A percentile compares a stretch with the other conserved stretches of the same genome.
Evolutionary conservation across 2,113 vertebrate species (phyloP).

Genomic region (Alosa alosa): DNA sequence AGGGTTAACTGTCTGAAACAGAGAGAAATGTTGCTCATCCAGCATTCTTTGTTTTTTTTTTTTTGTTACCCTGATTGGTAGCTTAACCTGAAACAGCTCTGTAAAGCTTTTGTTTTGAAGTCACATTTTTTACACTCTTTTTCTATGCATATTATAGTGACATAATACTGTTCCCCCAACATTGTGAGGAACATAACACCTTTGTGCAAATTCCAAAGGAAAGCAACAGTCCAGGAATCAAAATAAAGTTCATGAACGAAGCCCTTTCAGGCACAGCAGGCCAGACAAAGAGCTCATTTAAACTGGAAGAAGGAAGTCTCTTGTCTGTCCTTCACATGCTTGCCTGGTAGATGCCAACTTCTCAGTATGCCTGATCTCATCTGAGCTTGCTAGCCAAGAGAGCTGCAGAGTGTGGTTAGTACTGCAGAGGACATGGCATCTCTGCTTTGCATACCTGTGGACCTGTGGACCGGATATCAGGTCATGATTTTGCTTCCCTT

Average conservation of each 20-base stretch:
- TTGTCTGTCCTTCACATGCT: neutral
- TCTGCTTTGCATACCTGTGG: too few species aligned
- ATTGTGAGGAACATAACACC: neutral
- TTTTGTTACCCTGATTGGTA: neutral
- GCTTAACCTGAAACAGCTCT: neutral
- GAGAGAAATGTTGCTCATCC: neutral
- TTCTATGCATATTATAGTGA: neutral
- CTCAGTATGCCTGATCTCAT: neutral
- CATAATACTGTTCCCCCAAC: neutral
- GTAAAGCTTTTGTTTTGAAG: neutral
- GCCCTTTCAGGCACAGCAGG: neutral
- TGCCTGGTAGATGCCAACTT: neutral
- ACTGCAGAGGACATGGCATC: neutral
- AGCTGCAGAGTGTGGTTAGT: neutral
- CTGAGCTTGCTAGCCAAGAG: neutral
- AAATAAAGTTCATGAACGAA: constrained; percentile 4
- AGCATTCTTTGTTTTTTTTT: neutral
- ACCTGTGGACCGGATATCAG: too few species aligned
- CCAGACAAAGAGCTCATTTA: constrained; percentile 1
- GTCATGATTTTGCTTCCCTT: too few species aligned
- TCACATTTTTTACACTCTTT: neutral
- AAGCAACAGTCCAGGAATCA: neutral
- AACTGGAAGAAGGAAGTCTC: neutral
- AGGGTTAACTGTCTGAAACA: neutral
- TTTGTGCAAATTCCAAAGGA: neutral